A percentile compares a stretch with the other conserved stretches of the same genome.
phyloP scores from a whole-genome alignment of 2,113 vertebrate genomes.

The Nymphicus hollandicus region DNA sequence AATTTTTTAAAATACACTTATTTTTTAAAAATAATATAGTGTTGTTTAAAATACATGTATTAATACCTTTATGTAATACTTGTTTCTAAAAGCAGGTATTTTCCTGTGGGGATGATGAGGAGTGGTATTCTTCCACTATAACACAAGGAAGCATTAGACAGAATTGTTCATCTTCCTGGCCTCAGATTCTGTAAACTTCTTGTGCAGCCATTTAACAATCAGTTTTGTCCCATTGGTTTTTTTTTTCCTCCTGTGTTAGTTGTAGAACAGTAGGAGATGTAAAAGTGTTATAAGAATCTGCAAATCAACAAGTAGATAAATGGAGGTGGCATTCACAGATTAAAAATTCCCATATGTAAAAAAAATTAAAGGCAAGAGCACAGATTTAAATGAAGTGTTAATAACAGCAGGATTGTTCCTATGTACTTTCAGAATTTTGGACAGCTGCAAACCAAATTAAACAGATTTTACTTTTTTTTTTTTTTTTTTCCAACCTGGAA shows the following conservation, averaged over 20 bases:
- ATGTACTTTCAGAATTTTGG: background rate
- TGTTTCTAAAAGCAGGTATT: background rate
- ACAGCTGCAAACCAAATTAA: background rate
- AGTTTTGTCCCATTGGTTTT: background rate
- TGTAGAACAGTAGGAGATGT: background rate
- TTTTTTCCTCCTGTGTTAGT: background rate
- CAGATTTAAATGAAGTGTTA: background rate
- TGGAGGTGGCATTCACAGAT: background rate
- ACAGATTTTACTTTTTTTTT: background rate
- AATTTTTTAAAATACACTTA: background rate
- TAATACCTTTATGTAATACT: constrained; percentile 3
- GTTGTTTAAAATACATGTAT: constrained; percentile 5
- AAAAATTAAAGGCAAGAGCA: background rate
- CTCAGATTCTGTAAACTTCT: background rate
- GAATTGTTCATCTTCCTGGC: background rate
- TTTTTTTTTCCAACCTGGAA: background rate
- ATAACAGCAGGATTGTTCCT: background rate
- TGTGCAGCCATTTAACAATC: background rate
- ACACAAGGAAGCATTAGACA: background rate
- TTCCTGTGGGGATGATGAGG: background rate
- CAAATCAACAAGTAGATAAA: background rate
- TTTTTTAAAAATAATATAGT: background rate
- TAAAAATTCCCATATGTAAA: background rate
- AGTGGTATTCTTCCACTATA: background rate
- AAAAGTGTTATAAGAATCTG: background rate